These are phyloP conservation scores for Aphodius sticticus DNA, from an alignment of 2,888 invertebrate genomes.

Conservation along the genomic window DNA sequence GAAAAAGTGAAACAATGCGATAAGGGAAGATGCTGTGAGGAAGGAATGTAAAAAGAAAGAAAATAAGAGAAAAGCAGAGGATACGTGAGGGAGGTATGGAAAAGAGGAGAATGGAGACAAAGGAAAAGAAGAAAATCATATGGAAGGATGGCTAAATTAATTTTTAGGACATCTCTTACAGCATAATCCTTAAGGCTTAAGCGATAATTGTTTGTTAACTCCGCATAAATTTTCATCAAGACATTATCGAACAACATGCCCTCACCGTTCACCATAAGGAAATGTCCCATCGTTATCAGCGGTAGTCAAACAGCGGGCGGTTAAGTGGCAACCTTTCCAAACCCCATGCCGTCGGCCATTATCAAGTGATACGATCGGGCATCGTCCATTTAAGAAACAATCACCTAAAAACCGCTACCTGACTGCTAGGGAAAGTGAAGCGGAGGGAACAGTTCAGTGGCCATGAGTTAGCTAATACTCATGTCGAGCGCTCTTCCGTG, in stretches of 20 bases:
- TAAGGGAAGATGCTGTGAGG: too few relatives aligned
- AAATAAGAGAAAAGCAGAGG: too few relatives aligned
- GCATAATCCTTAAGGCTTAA: neutral
- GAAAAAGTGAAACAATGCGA: too few relatives aligned
- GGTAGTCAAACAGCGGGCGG: slow-evolving; percentile 25
- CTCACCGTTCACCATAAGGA: neutral
- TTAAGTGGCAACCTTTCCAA: slow-evolving; percentile 21
- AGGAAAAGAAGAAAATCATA: too few relatives aligned
- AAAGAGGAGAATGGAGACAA: too few relatives aligned
- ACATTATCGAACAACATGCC: neutral
- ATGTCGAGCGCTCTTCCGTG: neutral
- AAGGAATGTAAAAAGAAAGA: too few relatives aligned
- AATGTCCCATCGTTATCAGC: neutral
- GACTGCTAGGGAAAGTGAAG: neutral
- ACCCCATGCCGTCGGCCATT: slow-evolving; percentile 22
- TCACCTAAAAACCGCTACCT: neutral
- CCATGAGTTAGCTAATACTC: neutral
- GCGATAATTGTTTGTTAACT: neutral
- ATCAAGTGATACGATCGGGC: neutral
- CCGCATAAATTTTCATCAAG: neutral
- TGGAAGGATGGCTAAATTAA: too few relatives aligned
- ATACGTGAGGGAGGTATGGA: too few relatives aligned
- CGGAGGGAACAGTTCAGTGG: neutral
- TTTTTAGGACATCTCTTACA: too few relatives aligned
- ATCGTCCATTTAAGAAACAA: slow-evolving; percentile 4